A percentile compares a stretch with the other conserved stretches of the same genome.
These are phyloP conservation scores for Catalaphyllia jardinei DNA, from an alignment of 64 coral and sea anemone species.

Conservation along the genomic window DNA sequence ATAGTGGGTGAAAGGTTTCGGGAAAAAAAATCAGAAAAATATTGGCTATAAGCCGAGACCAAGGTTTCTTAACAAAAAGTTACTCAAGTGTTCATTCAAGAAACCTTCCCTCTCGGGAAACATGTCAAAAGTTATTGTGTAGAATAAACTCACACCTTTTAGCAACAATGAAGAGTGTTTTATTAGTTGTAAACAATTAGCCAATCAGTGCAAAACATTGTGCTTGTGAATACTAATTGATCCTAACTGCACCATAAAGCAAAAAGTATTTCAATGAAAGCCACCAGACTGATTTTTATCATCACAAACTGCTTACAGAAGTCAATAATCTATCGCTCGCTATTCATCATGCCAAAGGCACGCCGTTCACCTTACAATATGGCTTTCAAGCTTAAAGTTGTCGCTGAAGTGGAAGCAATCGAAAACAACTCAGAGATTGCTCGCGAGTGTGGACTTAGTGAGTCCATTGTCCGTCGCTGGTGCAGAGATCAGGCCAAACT, in stretches of 20 bases:
- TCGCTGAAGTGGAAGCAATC: slow-evolving; percentile 33
- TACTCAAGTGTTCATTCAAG: not conserved
- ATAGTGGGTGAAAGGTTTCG: not conserved
- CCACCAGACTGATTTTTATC: slow-evolving; percentile 1
- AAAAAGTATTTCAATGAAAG: not conserved
- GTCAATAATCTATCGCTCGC: not conserved
- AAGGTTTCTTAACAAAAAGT: not conserved
- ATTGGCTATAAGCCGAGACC: slow-evolving; percentile 1
- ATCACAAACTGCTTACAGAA: not conserved
- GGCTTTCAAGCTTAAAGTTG: slow-evolving; percentile 35
- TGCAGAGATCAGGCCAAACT: too few relatives aligned
- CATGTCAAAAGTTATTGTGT: too few relatives aligned
- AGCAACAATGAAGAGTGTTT: too few relatives aligned
- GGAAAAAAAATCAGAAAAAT: not conserved
- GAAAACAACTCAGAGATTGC: too few relatives aligned
- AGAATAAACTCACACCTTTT: too few relatives aligned
- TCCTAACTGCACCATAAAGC: not conserved
- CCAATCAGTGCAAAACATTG: not conserved
- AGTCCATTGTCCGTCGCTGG: too few relatives aligned
- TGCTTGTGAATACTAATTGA: slow-evolving; percentile 17
- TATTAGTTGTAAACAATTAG: too few relatives aligned
- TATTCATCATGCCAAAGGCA: slow-evolving; percentile 3
- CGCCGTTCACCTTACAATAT: slow-evolving; percentile 27
- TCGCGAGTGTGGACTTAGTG: too few relatives aligned
- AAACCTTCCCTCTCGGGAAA: too few relatives aligned